Evolutionary conservation across 2,113 vertebrate genomes (phyloP).

Genomic region (Varanus salvator): DNA sequence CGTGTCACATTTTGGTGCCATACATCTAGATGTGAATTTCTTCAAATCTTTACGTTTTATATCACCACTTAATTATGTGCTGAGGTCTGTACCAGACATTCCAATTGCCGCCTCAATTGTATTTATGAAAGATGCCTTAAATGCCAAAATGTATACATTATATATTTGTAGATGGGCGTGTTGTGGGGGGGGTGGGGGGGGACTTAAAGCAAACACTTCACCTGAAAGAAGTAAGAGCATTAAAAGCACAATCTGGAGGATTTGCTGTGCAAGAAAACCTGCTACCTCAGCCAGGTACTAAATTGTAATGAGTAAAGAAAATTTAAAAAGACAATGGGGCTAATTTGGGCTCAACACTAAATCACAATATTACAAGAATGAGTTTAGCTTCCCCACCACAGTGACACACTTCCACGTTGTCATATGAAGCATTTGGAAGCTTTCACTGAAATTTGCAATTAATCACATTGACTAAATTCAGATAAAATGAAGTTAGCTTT

Average conservation of each 20-base stretch:
- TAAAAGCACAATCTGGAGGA: background rate
- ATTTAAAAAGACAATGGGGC: background rate
- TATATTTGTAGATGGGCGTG: background rate
- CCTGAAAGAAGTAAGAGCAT: too few species aligned
- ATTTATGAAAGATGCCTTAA: background rate
- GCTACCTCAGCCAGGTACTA: background rate
- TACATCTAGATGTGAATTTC: background rate
- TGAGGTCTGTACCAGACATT: background rate
- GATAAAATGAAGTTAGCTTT: too few species aligned
- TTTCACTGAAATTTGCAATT: too few species aligned
- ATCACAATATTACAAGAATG: too few species aligned
- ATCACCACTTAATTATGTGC: background rate
- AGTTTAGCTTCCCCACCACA: too few species aligned
- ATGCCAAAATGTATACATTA: background rate
- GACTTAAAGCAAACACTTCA: too few species aligned
- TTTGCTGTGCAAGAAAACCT: background rate
- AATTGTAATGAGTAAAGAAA: background rate
- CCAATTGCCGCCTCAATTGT: background rate
- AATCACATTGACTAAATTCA: too few species aligned
- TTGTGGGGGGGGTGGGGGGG: too few species aligned
- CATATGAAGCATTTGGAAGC: background rate
- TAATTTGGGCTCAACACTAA: background rate
- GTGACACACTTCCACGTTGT: too few species aligned
- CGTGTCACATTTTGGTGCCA: background rate
- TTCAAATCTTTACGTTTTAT: background rate